These are phyloP conservation scores for Craterocephalus amniculus DNA, from an alignment of 2,797 vertebrate species.

Conservation along the genomic window DNA sequence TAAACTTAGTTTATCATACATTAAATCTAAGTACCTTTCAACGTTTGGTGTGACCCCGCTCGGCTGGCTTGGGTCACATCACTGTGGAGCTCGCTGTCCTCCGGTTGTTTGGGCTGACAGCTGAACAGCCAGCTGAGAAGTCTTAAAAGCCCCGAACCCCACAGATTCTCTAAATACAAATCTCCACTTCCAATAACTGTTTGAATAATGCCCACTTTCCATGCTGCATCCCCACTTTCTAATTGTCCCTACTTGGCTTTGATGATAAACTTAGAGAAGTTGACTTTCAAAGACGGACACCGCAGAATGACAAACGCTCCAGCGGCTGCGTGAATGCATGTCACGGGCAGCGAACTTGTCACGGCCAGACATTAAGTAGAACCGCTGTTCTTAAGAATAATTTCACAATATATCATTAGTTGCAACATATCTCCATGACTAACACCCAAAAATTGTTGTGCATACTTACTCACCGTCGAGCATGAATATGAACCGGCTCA, in stretches of 20 bases:
- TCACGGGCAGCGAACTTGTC: conserved; percentile 70
- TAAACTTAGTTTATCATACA: conserved; percentile 1
- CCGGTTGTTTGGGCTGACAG: conserved; percentile 12
- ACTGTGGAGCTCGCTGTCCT: neutral
- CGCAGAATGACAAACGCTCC: neutral
- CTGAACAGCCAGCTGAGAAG: conserved; percentile 34
- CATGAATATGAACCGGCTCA: conserved; percentile 57
- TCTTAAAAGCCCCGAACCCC: conserved; percentile 21
- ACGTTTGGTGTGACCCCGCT: neutral
- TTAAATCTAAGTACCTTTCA: neutral
- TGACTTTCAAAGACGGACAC: conserved; percentile 33
- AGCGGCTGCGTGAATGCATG: conserved; percentile 18
- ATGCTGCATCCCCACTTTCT: neutral
- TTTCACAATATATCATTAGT: conserved; percentile 1
- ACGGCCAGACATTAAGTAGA: conserved; percentile 44
- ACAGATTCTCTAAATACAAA: conserved; percentile 3
- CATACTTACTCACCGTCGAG: conserved; percentile 70
- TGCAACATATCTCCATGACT: conserved; percentile 14
- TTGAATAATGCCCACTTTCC: conserved; percentile 11
- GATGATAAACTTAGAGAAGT: conserved; percentile 64
- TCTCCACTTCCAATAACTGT: conserved; percentile 7
- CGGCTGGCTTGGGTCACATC: neutral
- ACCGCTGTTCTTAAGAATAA: conserved; percentile 10
- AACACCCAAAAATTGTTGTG: conserved; percentile 29
- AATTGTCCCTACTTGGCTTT: neutral